Evolutionary conservation across 2,797 vertebrate genomes (phyloP).

Genomic region (Muscicapa comitata): DNA sequence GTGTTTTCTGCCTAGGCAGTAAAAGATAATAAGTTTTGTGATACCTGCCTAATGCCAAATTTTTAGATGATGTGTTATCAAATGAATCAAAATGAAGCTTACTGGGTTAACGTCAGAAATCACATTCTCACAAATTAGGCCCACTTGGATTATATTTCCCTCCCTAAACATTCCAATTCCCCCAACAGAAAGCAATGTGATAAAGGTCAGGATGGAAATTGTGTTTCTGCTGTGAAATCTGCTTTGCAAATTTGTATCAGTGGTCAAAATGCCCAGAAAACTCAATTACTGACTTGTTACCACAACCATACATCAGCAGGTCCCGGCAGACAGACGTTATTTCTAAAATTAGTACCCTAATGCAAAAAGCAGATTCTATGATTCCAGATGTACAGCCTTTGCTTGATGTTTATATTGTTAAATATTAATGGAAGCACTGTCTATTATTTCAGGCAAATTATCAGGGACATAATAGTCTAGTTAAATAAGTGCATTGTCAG

Average conservation of each 20-base stretch:
- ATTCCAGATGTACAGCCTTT: constrained; percentile 23
- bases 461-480: not conserved
- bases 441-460: constrained; percentile 44
- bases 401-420: constrained; percentile 14
- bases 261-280: constrained; percentile 72
- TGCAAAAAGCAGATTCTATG: not conserved
- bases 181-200: constrained; percentile 35
- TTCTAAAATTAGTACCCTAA: constrained; percentile 68
- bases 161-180: constrained; percentile 49
- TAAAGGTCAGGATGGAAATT: constrained; percentile 59
- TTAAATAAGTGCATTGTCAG: not conserved
- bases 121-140: constrained; percentile 36
- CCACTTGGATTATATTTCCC: not conserved
- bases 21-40: constrained; percentile 64
- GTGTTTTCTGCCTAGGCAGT: constrained; percentile 55
- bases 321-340: constrained; percentile 11
- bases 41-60: constrained; percentile 46
- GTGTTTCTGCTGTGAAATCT: constrained; percentile 63
- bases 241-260: constrained; percentile 65
- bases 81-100: constrained; percentile 60
- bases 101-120: constrained; percentile 37
- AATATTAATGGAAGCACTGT: constrained; percentile 7
- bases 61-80: constrained; percentile 63
- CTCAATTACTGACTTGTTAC: constrained; percentile 69
- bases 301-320: constrained; percentile 34